phyloP scores from a whole-genome alignment of 2,888 invertebrate species.

The Anaspis maculata region DNA sequence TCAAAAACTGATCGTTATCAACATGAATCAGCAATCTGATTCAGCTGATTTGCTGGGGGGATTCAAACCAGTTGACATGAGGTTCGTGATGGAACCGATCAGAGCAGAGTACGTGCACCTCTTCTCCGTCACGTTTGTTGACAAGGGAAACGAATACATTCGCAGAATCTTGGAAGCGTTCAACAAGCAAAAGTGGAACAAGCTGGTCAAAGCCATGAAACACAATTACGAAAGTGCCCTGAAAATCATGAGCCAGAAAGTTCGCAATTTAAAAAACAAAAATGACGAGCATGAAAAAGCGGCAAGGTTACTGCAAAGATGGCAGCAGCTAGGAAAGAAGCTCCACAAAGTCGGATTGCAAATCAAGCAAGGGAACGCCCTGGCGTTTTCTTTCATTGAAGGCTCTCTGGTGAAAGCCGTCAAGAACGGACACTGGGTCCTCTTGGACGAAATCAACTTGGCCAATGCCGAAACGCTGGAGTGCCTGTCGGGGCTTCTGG shows the following conservation, averaged over 20 bases:
- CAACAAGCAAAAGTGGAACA: slow-evolving; percentile 62
- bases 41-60: slow-evolving; percentile 94
- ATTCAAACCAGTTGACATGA: slow-evolving; percentile 90
- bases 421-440: slow-evolving; percentile 88
- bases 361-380: slow-evolving; percentile 59
- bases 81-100: slow-evolving; percentile 72
- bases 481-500: slow-evolving; percentile 84
- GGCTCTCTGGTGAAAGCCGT: slow-evolving; percentile 90
- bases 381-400: slow-evolving; percentile 88
- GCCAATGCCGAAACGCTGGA: slow-evolving; percentile 95
- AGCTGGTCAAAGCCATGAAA: slow-evolving; percentile 67
- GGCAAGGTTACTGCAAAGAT: slow-evolving; percentile 34
- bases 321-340: slow-evolving; percentile 6
- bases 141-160: slow-evolving; percentile 74
- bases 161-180: slow-evolving; percentile 70
- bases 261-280: neutral
- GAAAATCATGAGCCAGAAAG: neutral
- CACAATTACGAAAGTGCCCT: slow-evolving; percentile 60
- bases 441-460: slow-evolving; percentile 96
- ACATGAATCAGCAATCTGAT: slow-evolving; percentile 99
- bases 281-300: neutral
- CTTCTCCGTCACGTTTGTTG: slow-evolving; percentile 70
- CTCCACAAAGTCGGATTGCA: slow-evolving; percentile 59
- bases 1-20: slow-evolving; percentile 84
- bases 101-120: slow-evolving; percentile 74